Evolutionary conservation across 2,113 vertebrate genomes (phyloP), one percentile per base, ranked within the genome.

Genomic region (Platanista minor): DNA sequence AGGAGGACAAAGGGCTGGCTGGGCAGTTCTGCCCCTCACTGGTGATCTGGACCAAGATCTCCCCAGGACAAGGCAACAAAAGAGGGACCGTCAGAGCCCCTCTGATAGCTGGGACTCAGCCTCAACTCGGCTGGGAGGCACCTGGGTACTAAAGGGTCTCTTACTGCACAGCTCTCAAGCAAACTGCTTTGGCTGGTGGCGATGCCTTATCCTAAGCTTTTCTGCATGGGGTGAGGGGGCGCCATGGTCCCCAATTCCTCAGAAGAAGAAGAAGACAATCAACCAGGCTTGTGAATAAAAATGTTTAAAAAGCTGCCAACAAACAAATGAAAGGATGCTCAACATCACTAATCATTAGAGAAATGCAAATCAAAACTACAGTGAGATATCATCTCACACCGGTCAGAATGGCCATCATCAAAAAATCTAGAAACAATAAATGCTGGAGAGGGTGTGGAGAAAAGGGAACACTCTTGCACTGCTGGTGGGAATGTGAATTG

Each of bases 221-320:
- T 59, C 87, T 81, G 64, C 29, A 66, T 27, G 25, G 17, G n/a
- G 20, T 82, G 52, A 4, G 36, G 43, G 85, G 33, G 78, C 11
- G 12, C 81, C 95, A 93, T 15, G 8, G 82, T 92, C 90, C 82
- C 97, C 89, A 49, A 8, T 23, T 90, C 52, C 96, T 98, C 54
- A 17, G 94, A 97, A 86, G 49, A 52, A 52, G 96, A 97, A 92
- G 33, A 95, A 33, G 93, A 97, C 91, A 95, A 89, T 92, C 93
- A 95, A 86, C 90, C 92, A 93, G 74, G 49, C 74, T 95, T 67
- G 64, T 87, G 94, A 97, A 95, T 86, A 94, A 94, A 94, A 9
- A 9, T 43, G n/a, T n/a, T n/a, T n/a, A n/a, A n/a, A n/a, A n/a
- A n/a, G n/a, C n/a, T n/a, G n/a, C n/a, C n/a, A n/a, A n/a, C n/a